Evolutionary conservation across 2,113 vertebrate genomes (phyloP), one percentile per base, ranked within the genome.

Genomic region (Grammomys surdaster): DNA sequence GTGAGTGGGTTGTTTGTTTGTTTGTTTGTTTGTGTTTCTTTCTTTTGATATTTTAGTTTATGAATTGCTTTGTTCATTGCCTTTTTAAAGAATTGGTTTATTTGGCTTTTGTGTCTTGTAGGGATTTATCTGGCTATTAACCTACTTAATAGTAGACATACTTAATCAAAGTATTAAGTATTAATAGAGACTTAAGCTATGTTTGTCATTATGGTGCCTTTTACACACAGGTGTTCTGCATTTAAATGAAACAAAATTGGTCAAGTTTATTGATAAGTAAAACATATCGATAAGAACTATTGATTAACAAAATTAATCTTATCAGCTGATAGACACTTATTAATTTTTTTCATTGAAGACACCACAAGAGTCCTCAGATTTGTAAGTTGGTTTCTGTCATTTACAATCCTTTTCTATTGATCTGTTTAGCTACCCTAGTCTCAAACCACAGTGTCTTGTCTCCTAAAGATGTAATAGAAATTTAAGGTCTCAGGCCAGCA

Each of bases 241-340:
- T 93, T 95, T 89, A 91, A 78, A 65, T 91, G 24, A 26, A 46
- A 70, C 54, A 3, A 91, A 97, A 54, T 76, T 78, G 48, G 46
- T 58, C 58, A 40, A 65, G 56, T 70, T 95, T 92, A 65, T 75
- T 69, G 20, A 76, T 69, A 93, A 84, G 24, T 65, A 80, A 63
- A 51, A 73, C 24, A 2, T 82, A 26, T 56, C 31, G 40, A 31
- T 94, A 77, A 51, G 20, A 75, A 67, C n/a, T 88, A 31, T 48
- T 67, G 89, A 26, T 56, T 90, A 77, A 81, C 56, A 69, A 67
- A 95, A 95, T 80, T 48, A 69, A 54, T 72, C 26, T 82, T 93
- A 69, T 75, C 54, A 51, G 17, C 48, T 56, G 26, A 75, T 80
- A 90, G 73, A 51, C 46, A 40, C 13, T 17, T 19, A 5, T 3